phyloP scores from a whole-genome alignment of 2,888 invertebrate genomes.

The Drosophila atripex region DNA sequence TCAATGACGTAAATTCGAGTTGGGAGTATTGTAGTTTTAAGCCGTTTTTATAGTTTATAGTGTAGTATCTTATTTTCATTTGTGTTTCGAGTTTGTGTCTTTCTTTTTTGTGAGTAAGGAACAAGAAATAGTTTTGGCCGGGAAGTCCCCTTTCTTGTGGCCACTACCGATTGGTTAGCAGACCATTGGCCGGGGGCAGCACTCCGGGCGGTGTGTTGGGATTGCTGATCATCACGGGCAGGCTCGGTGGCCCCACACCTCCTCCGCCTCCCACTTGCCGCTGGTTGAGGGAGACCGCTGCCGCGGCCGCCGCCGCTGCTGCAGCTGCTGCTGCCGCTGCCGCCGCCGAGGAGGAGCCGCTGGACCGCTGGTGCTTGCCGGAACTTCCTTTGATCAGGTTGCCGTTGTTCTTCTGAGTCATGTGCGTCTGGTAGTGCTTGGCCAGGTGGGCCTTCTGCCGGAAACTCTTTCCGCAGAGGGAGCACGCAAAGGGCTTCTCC shows the following conservation, averaged over 20 bases:
- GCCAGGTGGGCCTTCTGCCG: slow-evolving; percentile 96
- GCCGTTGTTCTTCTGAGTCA: slow-evolving; percentile 92
- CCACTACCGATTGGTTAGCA: slow-evolving; percentile 82
- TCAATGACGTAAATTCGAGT: slow-evolving; percentile 63
- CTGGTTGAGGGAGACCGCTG: slow-evolving; percentile 53
- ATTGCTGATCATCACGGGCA: slow-evolving; percentile 62
- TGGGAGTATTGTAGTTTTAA: slow-evolving; percentile 35
- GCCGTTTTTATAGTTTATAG: slow-evolving; percentile 43
- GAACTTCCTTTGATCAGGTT: slow-evolving; percentile 85
- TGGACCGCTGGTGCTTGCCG: slow-evolving; percentile 72
- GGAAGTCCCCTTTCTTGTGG: slow-evolving; percentile 20
- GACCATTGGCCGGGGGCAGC: slow-evolving; percentile 82
- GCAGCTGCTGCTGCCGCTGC: slow-evolving; percentile 46
- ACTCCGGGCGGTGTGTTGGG: slow-evolving; percentile 68
- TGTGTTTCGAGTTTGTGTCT: slow-evolving; percentile 37
- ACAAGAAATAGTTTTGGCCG: slow-evolving; percentile 71
- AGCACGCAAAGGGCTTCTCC: slow-evolving; percentile 98
- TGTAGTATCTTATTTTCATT: slow-evolving; percentile 44
- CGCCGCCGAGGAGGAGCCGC: slow-evolving; percentile 34
- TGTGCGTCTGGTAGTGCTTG: slow-evolving; percentile 96
- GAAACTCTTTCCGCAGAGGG: slow-evolving; percentile 96
- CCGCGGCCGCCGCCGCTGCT: slow-evolving; percentile 61
- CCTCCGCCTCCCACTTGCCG: slow-evolving; percentile 61
- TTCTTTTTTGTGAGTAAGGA: slow-evolving; percentile 66
- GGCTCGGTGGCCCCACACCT: slow-evolving; percentile 55